These are phyloP conservation scores for Drosophila rubida DNA, from an alignment of 2,888 invertebrate genomes.

Conservation along the genomic window DNA sequence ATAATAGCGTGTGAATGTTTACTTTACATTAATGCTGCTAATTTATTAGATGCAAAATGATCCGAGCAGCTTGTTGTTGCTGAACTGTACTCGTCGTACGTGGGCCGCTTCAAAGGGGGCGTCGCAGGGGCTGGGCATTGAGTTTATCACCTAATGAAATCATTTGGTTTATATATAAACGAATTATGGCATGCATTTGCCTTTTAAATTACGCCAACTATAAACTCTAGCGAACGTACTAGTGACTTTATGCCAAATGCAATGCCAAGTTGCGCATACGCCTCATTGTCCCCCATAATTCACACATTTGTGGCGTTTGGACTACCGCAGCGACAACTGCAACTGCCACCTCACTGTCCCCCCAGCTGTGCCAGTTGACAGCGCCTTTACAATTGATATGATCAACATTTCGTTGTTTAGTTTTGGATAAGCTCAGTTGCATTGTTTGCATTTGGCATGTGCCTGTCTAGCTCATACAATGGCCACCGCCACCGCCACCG, in stretches of 20 bases:
- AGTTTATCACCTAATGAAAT: constrained; percentile 61
- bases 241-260: constrained; percentile 32
- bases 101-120: background rate
- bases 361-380: constrained; percentile 73
- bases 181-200: constrained; percentile 69
- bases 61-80: constrained; percentile 15
- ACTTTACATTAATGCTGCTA: constrained; percentile 53
- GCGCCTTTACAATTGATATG: constrained; percentile 70
- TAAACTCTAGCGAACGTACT: constrained; percentile 4
- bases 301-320: constrained; percentile 51
- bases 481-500: constrained; percentile 13
- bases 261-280: constrained; percentile 55
- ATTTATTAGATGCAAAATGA: constrained; percentile 64
- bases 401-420: constrained; percentile 63
- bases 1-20: constrained; percentile 62
- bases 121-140: background rate
- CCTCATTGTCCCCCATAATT: constrained; percentile 51
- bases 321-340: constrained; percentile 25
- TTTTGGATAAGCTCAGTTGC: constrained; percentile 58
- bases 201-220: constrained; percentile 39
- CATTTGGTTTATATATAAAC: constrained; percentile 73
- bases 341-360: constrained; percentile 20
- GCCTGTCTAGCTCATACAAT: constrained; percentile 44
- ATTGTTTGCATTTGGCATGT: constrained; percentile 73
- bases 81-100: background rate